Percentiles rank a stretch among this genome's conserved stretches.
These are phyloP conservation scores for Diabrotica virgifera DNA, from an alignment of 1,140 invertebrate genomes.

Conservation along the genomic window DNA sequence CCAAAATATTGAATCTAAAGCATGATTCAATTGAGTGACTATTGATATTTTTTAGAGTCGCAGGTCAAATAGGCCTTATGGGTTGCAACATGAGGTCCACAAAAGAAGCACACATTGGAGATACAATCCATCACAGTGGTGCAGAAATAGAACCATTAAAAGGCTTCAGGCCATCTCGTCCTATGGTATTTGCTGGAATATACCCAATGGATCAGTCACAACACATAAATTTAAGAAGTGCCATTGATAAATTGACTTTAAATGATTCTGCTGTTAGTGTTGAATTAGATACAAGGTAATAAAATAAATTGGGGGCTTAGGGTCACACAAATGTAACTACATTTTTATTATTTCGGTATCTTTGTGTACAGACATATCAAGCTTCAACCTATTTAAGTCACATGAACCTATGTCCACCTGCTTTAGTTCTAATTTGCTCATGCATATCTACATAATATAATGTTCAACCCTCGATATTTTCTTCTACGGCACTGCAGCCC, in stretches of 20 bases:
- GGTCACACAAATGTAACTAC: no score
- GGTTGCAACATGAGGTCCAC: constrained; percentile 77
- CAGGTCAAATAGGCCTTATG: constrained; percentile 80
- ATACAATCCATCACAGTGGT: constrained; percentile 68
- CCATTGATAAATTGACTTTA: constrained; percentile 87
- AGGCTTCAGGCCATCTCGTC: constrained; percentile 68
- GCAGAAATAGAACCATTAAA: constrained; percentile 59
- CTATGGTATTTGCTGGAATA: constrained; percentile 94
- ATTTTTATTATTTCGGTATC: neutral
- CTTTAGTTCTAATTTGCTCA: no score
- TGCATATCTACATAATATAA: no score
- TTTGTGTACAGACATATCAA: neutral
- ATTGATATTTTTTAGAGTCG: constrained; percentile 52
- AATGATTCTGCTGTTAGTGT: constrained; percentile 92
- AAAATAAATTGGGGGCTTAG: constrained; percentile 11
- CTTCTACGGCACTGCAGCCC: no score
- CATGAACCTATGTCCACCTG: no score
- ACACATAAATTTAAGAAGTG: constrained; percentile 66
- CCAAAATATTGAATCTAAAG: no score
- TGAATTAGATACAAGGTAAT: constrained; percentile 74
- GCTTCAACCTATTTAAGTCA: no score
- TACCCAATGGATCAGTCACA: constrained; percentile 91
- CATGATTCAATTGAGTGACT: no score
- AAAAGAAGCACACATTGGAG: constrained; percentile 79
- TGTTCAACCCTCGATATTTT: no score